Evolutionary conservation across 2,797 vertebrate genomes (phyloP), one percentile per base, ranked within the genome.

Genomic region (Squalus acanthias): DNA sequence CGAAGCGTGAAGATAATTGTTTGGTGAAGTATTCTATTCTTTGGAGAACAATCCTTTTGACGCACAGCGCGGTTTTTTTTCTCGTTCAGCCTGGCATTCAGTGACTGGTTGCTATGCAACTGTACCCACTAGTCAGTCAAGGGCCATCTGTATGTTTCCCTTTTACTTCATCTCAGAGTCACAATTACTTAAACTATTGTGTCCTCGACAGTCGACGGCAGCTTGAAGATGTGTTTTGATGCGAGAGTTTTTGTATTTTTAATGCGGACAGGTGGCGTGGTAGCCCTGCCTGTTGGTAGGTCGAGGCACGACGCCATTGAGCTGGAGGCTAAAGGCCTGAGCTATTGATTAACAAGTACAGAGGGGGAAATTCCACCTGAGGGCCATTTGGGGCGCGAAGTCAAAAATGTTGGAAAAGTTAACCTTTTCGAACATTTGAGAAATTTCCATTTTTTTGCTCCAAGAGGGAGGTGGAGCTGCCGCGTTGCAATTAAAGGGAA

Each of bases 41-140:
- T 93, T 69, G 91, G 91, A 69, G 91, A 69, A 93, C 63, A 93
- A 93, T 93, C 91, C 91, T 69, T 93, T 93, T 93, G 91, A 93
- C 91, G 91, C 91, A 69, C 91, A 69, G 65, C 7, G 7, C 67
- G 65, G 46, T 39, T 69, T 93, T 93, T 93, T 46, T 20, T 39
- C 91, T 69, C n/a, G 0, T 26, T 93, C 91, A 91, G 88, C 29
- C 88, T 91, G 88, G 88, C 65, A 91, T n/a, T 63, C 88, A 63
- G 88, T 63, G 88, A 67, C 91, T 46, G 91, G 91, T 93, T 93
- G 91, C 91, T 50, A 93, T 39, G 91, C 91, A 24, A 93, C 91
- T 69, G n/a, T 67, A 93, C 91, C 65, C 91, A 69, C 91, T 46
- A 69, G 91, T 93, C 91, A 93, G 91, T 93, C 91, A 93, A 69